A percentile compares a stretch with the other conserved stretches of the same genome.
phyloP scores from a whole-genome alignment of 2,113 vertebrate species.

The Passer domesticus region DNA sequence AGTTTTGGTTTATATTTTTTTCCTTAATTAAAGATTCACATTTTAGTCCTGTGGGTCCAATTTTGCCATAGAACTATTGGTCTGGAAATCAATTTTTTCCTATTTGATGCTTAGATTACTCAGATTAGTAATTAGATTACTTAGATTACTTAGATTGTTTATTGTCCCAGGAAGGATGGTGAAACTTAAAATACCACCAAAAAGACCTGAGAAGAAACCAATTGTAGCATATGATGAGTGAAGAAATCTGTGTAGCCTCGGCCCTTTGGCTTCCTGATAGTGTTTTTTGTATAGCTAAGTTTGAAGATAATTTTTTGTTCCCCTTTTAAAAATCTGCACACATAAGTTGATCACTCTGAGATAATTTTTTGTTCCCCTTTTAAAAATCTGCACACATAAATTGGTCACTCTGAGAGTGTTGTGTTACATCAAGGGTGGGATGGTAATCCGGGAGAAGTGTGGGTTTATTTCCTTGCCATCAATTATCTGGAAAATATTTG shows the following conservation, averaged over 20 bases:
- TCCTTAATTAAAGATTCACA: background rate
- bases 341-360: background rate
- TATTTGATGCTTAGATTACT: background rate
- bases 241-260: background rate
- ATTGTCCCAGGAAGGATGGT: background rate
- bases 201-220: background rate
- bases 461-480: background rate
- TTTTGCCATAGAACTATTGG: background rate
- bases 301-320: background rate
- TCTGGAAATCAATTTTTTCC: background rate
- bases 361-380: background rate
- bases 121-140: no score
- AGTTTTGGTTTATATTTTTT: background rate
- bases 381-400: background rate
- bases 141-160: background rate
- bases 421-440: background rate
- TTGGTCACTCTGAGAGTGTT: background rate
- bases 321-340: accelerated
- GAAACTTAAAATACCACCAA: background rate
- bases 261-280: background rate
- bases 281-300: background rate
- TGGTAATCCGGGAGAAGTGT: background rate
- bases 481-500: constrained; percentile 10
- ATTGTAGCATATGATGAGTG: background rate
- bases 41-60: background rate